Evolutionary conservation across 1,140 invertebrate species (phyloP).

Genomic region (Hylaeus anthracinus): DNA sequence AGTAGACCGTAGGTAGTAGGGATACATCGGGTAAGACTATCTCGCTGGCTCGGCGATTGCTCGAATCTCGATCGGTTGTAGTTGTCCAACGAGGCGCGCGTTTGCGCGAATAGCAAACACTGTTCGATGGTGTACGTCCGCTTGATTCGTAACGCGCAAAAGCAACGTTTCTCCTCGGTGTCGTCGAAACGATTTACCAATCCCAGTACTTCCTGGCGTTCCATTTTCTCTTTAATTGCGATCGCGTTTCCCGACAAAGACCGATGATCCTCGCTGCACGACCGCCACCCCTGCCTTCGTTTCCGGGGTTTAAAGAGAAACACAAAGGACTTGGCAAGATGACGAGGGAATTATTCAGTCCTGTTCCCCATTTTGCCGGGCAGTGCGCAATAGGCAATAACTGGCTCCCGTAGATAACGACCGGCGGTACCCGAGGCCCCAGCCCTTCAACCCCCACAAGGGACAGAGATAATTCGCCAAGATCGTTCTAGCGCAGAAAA

Average conservation of each 20-base stretch:
- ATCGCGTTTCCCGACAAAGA: slow-evolving; percentile 26
- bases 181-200: slow-evolving; percentile 4
- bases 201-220: not conserved
- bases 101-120: too few relatives aligned
- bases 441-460: not conserved
- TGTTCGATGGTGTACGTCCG: too few relatives aligned
- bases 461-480: slow-evolving; percentile 48
- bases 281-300: not conserved
- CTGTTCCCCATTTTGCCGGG: slow-evolving; percentile 33
- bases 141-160: not conserved
- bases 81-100: too few relatives aligned
- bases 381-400: slow-evolving; percentile 44
- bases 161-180: not conserved
- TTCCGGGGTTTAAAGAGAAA: slow-evolving; percentile 41
- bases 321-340: slow-evolving; percentile 48
- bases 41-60: too few relatives aligned
- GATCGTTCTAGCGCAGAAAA: slow-evolving; percentile 13
- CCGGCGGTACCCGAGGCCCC: not conserved
- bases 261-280: not conserved
- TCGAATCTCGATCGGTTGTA: too few relatives aligned
- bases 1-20: too few relatives aligned
- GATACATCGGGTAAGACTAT: too few relatives aligned
- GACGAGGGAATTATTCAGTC: slow-evolving; percentile 46
- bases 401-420: slow-evolving; percentile 48
- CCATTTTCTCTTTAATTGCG: slow-evolving; percentile 1